Base-by-base conservation (phyloP, 2,888 invertebrate genomes). In the Apamea epomidion region DNA sequence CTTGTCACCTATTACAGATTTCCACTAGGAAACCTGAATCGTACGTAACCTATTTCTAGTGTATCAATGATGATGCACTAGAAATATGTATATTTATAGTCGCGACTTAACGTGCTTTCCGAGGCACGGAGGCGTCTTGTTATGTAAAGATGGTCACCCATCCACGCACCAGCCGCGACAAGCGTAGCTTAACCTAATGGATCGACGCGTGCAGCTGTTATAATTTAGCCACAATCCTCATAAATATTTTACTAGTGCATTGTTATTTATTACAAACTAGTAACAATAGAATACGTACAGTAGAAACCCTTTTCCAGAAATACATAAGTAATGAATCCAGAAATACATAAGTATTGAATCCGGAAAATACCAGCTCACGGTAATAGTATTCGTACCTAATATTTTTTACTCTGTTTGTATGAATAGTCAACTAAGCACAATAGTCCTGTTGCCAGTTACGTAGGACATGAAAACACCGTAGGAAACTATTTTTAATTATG, bases 361-460 rank as follows among this genome's bases (percentile, higher is more conserved):
- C 8, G 51, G 32, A 70, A 74, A 74, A 79, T 65, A 79, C 48
- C 32, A 76, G 10, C 21, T 58, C 48, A 29, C 37, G 64, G 51
- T 60, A 68, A 72, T 16, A 58, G 21, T 58, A 67, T 73, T 51
- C 3, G 25, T 69, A 62, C n/a, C 25, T 70, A 45, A 51, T 83
- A 70, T 60, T 62, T 81, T 83, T 79, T 65, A 65, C 25, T n/a
- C 5, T 58, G 25, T 65, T 70, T 64, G 32, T 29, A 58, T 32
- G 32, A 60, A 73, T 48, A 21, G 54, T 37, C 21, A 48, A 67
- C 71, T 85, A 60, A 82, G 64, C 51, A 45, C n/a, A 25, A 42
- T 51, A 51, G 1, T 62, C 65, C 69, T 70, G 69, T 65, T 76
- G 25, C 18, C 16, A 65, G 77, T 82, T 83, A 84, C 86, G 83